phyloP scores from a whole-genome alignment of 2,888 invertebrate genomes.

The Strigamia crassipes region DNA sequence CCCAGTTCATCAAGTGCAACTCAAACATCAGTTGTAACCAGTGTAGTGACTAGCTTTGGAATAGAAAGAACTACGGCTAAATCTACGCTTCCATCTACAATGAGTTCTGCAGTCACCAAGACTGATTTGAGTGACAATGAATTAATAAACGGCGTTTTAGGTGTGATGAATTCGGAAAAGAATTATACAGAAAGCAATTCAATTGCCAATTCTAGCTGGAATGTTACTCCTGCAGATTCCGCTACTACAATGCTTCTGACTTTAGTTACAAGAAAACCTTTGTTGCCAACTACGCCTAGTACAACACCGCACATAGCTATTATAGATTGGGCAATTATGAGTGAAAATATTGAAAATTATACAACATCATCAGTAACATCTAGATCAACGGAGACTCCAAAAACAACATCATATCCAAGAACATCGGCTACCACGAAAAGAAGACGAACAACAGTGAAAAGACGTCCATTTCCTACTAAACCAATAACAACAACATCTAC shows the following conservation, averaged over 20 bases:
- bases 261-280: slow-evolving; percentile 8
- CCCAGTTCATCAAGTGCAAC: neutral
- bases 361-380: neutral
- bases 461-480: neutral
- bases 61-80: neutral
- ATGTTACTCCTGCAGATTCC: neutral
- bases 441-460: neutral
- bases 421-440: neutral
- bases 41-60: slow-evolving; percentile 45
- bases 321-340: slow-evolving; percentile 23
- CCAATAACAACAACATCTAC: neutral
- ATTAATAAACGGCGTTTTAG: neutral
- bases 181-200: neutral
- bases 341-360: neutral
- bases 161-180: neutral
- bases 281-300: neutral
- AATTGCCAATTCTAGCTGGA: neutral
- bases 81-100: neutral
- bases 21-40: slow-evolving; percentile 40
- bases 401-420: neutral
- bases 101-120: neutral
- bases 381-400: neutral
- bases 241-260: neutral
- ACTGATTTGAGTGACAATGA: neutral
- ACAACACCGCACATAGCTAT: neutral